Conservation (phyloP, 2,888 invertebrate genomes). For the Spilarctia lutea region DNA sequence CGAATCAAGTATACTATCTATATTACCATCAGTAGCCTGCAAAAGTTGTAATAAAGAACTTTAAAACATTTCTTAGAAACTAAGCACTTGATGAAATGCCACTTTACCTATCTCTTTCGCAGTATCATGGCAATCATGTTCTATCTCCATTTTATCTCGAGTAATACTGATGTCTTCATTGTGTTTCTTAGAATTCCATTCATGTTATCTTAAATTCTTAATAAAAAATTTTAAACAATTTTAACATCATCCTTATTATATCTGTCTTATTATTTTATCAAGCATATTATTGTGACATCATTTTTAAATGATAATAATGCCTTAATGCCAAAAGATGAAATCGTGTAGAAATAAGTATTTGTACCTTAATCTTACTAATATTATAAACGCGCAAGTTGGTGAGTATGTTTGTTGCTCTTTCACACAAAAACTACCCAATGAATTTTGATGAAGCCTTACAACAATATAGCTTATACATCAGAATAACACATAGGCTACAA, state of each 20-base stretch:
- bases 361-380: too few species aligned
- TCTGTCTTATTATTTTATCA: neutral
- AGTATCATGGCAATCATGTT: constrained; percentile 23
- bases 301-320: neutral
- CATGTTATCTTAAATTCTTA: constrained; percentile 23
- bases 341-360: neutral
- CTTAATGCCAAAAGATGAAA: neutral
- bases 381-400: too few species aligned
- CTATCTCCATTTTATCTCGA: constrained; percentile 33
- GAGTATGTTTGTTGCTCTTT: too few species aligned
- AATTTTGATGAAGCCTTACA: too few species aligned
- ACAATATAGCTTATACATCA: too few species aligned
- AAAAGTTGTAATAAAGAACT: constrained; percentile 28
- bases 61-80: constrained; percentile 31
- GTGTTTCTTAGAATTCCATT: constrained; percentile 32
- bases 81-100: constrained; percentile 11
- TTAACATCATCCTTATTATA: neutral
- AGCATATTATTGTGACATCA: neutral
- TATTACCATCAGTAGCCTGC: constrained; percentile 38
- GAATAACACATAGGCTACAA: too few species aligned
- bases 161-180: constrained; percentile 22
- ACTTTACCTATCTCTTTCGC: constrained; percentile 6
- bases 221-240: neutral
- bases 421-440: too few species aligned
- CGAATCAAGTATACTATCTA: constrained; percentile 41